Evolutionary conservation across 2,888 invertebrate genomes (phyloP).

Genomic region (Sesia bembeciformis): DNA sequence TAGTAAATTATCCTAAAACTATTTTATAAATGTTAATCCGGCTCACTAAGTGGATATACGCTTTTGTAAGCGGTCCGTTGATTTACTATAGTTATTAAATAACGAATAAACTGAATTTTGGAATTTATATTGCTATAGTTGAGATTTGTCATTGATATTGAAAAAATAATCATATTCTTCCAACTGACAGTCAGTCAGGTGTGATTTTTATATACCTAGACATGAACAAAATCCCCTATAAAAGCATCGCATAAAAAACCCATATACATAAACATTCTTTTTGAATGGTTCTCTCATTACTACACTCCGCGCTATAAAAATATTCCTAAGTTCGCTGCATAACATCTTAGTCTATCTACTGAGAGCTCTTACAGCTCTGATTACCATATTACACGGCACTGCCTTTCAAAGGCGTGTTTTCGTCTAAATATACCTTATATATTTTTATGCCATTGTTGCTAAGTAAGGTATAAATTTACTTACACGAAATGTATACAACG

Average conservation of each 20-base stretch:
- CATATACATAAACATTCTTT: background rate
- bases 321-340: background rate
- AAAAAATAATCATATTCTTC: no score
- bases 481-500: background rate
- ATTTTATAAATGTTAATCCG: no score
- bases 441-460: background rate
- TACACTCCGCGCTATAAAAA: background rate
- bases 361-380: conserved; percentile 4
- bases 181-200: no score
- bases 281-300: background rate
- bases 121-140: no score
- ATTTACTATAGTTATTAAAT: no score
- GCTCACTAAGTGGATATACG: no score
- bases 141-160: no score
- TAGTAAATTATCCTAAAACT: no score
- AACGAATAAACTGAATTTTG: no score
- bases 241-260: background rate
- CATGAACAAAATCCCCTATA: no score
- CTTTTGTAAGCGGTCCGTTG: no score
- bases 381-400: conserved; percentile 11
- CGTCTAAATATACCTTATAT: background rate
- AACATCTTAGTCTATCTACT: background rate
- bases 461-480: background rate
- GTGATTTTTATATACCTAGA: no score
- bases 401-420: conserved; percentile 6